Percentiles rank a stretch among this genome's conserved stretches.
Conservation (phyloP, 2,888 invertebrate species). For the Drosophila prolongata region DNA sequence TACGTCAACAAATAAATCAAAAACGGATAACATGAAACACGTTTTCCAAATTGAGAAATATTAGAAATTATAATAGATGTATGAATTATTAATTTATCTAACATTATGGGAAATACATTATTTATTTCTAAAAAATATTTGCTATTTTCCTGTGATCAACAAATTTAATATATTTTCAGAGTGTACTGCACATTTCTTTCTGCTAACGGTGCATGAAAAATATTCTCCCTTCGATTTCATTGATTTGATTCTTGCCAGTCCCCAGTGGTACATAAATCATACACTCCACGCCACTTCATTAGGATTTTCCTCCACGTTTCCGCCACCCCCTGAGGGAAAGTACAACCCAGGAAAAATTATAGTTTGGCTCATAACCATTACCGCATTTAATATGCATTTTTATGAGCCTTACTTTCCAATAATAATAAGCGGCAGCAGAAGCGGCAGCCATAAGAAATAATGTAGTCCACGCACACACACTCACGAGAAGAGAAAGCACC, state of each 20-base stretch:
- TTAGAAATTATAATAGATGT: no score
- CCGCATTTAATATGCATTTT: slow-evolving; percentile 62
- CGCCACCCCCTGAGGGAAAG: slow-evolving; percentile 4
- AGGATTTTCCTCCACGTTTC: slow-evolving; percentile 11
- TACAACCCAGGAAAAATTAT: slow-evolving; percentile 39
- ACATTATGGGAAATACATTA: no score
- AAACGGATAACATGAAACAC: no score
- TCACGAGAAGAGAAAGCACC: slow-evolving; percentile 1
- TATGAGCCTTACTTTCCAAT: slow-evolving; percentile 50
- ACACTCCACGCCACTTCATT: slow-evolving; percentile 47
- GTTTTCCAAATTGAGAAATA: no score
- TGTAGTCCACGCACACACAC: slow-evolving; percentile 16
- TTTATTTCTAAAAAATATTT: no score
- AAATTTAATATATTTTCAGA: background rate
- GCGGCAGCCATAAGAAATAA: slow-evolving; percentile 33
- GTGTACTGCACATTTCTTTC: background rate
- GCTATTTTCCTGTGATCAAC: no score
- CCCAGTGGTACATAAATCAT: slow-evolving; percentile 44
- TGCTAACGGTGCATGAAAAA: background rate
- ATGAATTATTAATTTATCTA: no score
- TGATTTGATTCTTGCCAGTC: slow-evolving; percentile 36
- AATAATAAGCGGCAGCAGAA: slow-evolving; percentile 37
- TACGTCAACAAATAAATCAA: no score
- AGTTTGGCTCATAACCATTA: slow-evolving; percentile 49
- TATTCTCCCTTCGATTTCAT: slow-evolving; percentile 13